Evolutionary conservation across 2,113 vertebrate genomes (phyloP), one percentile per base, ranked within the genome.

Genomic region (Cygnus buccinator): DNA sequence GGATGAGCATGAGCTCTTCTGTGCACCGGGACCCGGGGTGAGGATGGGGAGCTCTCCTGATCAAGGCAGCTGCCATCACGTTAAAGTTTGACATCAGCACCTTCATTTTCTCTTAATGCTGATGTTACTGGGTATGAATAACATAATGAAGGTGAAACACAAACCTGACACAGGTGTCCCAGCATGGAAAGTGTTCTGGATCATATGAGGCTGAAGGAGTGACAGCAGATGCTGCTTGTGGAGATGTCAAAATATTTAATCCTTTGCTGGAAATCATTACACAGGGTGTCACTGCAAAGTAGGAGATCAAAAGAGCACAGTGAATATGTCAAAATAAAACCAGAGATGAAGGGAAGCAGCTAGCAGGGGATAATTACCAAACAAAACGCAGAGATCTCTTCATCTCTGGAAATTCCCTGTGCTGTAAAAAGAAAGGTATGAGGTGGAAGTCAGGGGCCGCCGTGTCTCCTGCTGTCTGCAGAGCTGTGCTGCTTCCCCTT

Each of bases 391-490:
- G 73, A 58, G 79, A 50, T 65, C 39, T 77, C 54, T 85, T 87
- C 11, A 92, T 95, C 89, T 87, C 43, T 95, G 93, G 96, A 87
- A 96, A 92, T 61, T 71, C 83, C 80, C 86, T 77, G 67, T 8
- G 0, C 50, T 90, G 80, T 48, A 4, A 62, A 55, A 82, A 16
- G 55, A 39, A 41, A 18, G 4, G 91, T 75, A 68, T 62, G 75
- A 88, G 90, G 90, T 91, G 93, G 95, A 92, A 86, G 70, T 65
- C 57, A 31, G 92, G 23, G 93, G 88, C 67, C 44, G 4, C 13
- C 0, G 0, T 35, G n/a, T 19, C 33, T 48, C 73, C 74, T 79
- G 71, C 0, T 0, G 54, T 68, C 48, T 0, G 62, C 44, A 28
- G 57, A 61, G 43, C 46, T 0, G 0, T 4, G 25, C 16, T 85